A percentile compares a stretch with the other conserved stretches of the same genome.
Conservation (phyloP, 2,113 vertebrate genomes). For the Diphyllodes magnificus region DNA sequence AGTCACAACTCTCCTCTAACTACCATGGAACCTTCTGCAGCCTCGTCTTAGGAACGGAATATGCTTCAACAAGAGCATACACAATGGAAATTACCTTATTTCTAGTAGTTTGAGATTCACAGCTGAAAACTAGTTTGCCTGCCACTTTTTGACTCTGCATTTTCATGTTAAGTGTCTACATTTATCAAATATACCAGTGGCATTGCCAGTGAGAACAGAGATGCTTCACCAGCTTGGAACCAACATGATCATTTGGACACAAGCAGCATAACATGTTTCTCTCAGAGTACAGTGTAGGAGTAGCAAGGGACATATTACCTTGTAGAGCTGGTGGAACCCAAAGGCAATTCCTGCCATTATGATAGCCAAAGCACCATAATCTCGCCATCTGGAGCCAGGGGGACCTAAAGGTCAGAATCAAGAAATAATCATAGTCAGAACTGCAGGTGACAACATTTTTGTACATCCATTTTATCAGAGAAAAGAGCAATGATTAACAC, state of each 20-base stretch:
- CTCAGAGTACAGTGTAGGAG: background rate
- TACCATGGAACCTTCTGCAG: background rate
- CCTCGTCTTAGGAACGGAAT: background rate
- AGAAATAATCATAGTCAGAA: background rate
- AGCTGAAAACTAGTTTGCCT: background rate
- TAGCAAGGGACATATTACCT: slow-evolving; percentile 65
- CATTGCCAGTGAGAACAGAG: background rate
- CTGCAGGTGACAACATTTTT: background rate
- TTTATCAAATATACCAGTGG: background rate
- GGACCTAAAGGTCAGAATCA: slow-evolving; percentile 65
- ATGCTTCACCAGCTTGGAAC: background rate
- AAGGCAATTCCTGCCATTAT: slow-evolving; percentile 92
- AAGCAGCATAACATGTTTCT: background rate
- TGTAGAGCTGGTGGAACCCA: slow-evolving; percentile 95
- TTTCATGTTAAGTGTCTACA: background rate
- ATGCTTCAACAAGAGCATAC: background rate
- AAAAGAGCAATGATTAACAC: background rate
- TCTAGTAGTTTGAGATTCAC: background rate
- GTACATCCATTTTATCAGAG: background rate
- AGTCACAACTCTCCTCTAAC: background rate
- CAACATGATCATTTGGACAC: background rate
- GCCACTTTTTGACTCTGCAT: background rate
- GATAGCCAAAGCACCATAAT: slow-evolving; percentile 90
- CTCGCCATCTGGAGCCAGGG: slow-evolving; percentile 87
- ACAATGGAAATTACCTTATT: background rate